These are phyloP conservation scores for Pelodytes ibericus DNA, from an alignment of 2,797 vertebrate species.

Conservation along the genomic window DNA sequence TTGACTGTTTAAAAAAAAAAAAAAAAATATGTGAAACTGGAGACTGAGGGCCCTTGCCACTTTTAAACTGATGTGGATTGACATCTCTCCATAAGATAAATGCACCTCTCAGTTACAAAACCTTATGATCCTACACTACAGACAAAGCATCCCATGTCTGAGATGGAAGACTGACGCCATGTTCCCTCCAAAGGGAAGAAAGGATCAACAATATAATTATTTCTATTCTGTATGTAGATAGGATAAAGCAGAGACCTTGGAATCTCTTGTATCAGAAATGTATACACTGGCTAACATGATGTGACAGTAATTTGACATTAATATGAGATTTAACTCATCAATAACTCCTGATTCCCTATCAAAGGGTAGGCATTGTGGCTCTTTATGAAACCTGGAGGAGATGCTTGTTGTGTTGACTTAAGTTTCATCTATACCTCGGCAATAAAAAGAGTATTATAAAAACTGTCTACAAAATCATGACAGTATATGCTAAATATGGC, in stretches of 20 bases:
- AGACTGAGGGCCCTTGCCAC: not conserved
- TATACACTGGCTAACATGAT: not conserved
- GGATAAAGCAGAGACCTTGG: not conserved
- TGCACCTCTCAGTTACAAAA: constrained; percentile 1
- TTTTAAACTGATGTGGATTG: not conserved
- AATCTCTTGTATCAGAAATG: constrained; percentile 11
- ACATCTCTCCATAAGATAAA: not conserved
- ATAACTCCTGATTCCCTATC: no score
- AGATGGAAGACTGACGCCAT: constrained; percentile 28
- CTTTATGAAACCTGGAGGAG: no score
- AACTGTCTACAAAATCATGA: no score
- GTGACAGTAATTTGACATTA: not conserved
- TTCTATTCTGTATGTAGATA: not conserved
- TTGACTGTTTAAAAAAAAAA: no score
- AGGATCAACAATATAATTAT: constrained; percentile 38
- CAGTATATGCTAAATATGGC: no score
- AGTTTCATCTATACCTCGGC: no score
- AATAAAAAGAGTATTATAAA: no score
- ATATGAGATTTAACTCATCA: no score
- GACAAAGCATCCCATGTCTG: constrained; percentile 21
- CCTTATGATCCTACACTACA: constrained; percentile 20
- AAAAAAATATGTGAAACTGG: not conserved
- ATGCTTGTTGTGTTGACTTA: no score
- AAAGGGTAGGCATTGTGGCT: no score
- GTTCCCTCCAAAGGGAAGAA: constrained; percentile 16